Evolutionary conservation across 2,888 invertebrate species (phyloP).

Genomic region (Amblyteles armatorius): DNA sequence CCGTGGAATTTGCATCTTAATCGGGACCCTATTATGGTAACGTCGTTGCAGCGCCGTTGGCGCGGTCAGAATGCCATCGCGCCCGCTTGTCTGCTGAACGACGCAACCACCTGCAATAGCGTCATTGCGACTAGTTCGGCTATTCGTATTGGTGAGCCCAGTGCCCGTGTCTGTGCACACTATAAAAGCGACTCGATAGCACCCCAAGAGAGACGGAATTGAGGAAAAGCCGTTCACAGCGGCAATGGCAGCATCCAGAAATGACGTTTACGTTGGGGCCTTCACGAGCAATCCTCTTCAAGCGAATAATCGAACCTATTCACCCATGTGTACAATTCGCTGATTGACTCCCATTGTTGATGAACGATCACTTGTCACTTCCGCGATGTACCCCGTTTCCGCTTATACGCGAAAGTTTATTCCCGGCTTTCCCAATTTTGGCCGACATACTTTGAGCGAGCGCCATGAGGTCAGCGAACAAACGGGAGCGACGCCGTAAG

Average conservation of each 20-base stretch:
- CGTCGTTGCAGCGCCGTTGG: slow-evolving; percentile 77
- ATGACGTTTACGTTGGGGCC: slow-evolving; percentile 41
- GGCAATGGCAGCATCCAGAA: slow-evolving; percentile 22
- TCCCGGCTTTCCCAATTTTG: slow-evolving; percentile 65
- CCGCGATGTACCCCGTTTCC: slow-evolving; percentile 75
- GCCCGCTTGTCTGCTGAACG: slow-evolving; percentile 58
- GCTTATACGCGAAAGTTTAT: slow-evolving; percentile 72
- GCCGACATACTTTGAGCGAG: slow-evolving; percentile 32
- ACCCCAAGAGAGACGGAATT: slow-evolving; percentile 10
- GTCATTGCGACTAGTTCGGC: background rate
- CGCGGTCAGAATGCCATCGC: slow-evolving; percentile 68
- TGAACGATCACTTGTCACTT: slow-evolving; percentile 80
- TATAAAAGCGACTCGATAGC: slow-evolving; percentile 52
- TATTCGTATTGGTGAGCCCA: background rate
- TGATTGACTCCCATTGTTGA: slow-evolving; percentile 83
- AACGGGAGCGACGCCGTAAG: background rate
- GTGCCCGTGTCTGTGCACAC: background rate
- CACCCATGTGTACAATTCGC: slow-evolving; percentile 79
- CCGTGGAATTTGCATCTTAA: slow-evolving; percentile 83
- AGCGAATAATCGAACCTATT: slow-evolving; percentile 82
- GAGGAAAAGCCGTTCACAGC: slow-evolving; percentile 25
- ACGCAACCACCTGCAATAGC: slow-evolving; percentile 68
- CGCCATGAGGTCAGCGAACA: too few relatives aligned
- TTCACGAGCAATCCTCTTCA: slow-evolving; percentile 69
- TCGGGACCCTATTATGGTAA: slow-evolving; percentile 82